phyloP scores from a whole-genome alignment of 2,113 vertebrate species.

The Panthera tigris region DNA sequence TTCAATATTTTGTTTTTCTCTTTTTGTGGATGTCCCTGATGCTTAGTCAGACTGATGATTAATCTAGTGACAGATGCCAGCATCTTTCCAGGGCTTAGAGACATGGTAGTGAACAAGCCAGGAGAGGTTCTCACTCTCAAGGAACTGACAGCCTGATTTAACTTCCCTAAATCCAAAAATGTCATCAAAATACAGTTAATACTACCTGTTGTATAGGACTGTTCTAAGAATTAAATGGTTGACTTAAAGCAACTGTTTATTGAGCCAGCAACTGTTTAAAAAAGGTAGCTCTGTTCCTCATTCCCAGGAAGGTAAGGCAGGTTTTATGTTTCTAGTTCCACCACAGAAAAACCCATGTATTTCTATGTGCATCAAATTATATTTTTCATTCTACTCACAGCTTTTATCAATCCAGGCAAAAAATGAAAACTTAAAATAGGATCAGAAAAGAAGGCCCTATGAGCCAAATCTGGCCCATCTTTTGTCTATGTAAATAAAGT shows the following conservation, averaged over 20 bases:
- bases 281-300: background rate
- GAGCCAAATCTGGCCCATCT: background rate
- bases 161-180: background rate
- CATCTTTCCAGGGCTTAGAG: background rate
- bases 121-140: background rate
- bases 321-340: background rate
- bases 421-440: constrained; percentile 17
- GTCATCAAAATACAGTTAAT: background rate
- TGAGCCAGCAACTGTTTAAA: background rate
- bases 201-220: background rate
- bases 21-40: background rate
- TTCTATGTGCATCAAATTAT: background rate
- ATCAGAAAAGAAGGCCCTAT: background rate
- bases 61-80: background rate
- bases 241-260: background rate
- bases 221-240: background rate
- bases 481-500: background rate
- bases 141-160: background rate
- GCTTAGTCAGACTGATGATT: background rate
- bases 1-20: background rate
- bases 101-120: background rate
- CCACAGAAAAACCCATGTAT: background rate
- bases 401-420: background rate
- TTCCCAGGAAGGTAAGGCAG: background rate
- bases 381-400: background rate